These are phyloP conservation scores for Rhinophrynus dorsalis DNA, from an alignment of 2,797 vertebrate genomes.

Conservation along the genomic window DNA sequence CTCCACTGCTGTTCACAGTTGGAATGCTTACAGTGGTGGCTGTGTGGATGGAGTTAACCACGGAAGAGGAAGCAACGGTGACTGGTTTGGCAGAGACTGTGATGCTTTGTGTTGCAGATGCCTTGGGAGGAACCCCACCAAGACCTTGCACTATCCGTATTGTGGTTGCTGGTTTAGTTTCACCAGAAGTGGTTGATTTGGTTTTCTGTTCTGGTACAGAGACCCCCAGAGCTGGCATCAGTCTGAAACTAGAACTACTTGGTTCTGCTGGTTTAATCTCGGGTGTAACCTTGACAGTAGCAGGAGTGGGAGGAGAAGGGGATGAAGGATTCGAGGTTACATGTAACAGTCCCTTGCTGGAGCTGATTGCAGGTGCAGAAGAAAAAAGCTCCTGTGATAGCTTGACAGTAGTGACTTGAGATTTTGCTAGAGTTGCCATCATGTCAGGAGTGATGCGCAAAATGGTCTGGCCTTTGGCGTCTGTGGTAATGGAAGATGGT, in stretches of 20 bases:
- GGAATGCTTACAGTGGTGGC: slow-evolving; percentile 80
- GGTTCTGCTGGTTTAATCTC: slow-evolving; percentile 80
- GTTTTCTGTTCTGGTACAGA: slow-evolving; percentile 87
- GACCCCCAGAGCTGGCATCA: slow-evolving; percentile 93
- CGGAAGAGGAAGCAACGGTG: slow-evolving; percentile 61
- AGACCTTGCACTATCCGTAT: slow-evolving; percentile 94
- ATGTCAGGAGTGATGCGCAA: slow-evolving; percentile 96
- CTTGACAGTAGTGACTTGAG: slow-evolving; percentile 92
- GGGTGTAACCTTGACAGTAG: slow-evolving; percentile 77
- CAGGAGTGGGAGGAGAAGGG: slow-evolving; percentile 65
- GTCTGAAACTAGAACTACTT: slow-evolving; percentile 79
- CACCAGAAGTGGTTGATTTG: slow-evolving; percentile 75
- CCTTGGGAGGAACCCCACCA: slow-evolving; percentile 89
- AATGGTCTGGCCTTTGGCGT: slow-evolving; percentile 94
- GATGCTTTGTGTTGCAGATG: slow-evolving; percentile 85
- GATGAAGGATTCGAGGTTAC: slow-evolving; percentile 55
- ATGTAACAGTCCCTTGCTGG: slow-evolving; percentile 54
- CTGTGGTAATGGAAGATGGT: slow-evolving; percentile 93
- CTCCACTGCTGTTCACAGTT: slow-evolving; percentile 73
- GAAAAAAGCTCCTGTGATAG: slow-evolving; percentile 93
- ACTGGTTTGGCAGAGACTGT: slow-evolving; percentile 76
- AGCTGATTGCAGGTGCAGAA: slow-evolving; percentile 58
- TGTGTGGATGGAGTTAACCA: slow-evolving; percentile 67
- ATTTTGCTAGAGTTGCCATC: slow-evolving; percentile 98
- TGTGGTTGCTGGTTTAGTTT: slow-evolving; percentile 83